Conservation (phyloP, 2,888 invertebrate species). For the Cryptus armator region DNA sequence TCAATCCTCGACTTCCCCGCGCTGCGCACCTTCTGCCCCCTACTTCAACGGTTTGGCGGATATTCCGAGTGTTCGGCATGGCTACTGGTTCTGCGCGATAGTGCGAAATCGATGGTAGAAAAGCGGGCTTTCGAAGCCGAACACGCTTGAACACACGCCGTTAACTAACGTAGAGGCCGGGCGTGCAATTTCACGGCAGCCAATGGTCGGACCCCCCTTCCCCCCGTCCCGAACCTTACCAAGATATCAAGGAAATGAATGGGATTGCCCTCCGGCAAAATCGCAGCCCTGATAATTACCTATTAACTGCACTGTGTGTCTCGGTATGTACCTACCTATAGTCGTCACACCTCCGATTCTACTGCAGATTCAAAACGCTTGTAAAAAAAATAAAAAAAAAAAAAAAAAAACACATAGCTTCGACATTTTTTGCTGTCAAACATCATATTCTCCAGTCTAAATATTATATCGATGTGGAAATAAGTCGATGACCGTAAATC, state of each 20-base stretch:
- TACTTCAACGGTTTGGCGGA: conserved; percentile 47
- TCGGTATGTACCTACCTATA: conserved; percentile 57
- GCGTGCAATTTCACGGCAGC: conserved; percentile 71
- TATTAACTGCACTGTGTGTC: conserved; percentile 79
- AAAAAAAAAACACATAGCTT: too few relatives aligned
- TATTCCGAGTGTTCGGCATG: conserved; percentile 69
- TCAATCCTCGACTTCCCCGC: conserved; percentile 61
- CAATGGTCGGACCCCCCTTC: conserved; percentile 59
- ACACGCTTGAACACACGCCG: conserved; percentile 49
- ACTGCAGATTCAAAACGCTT: conserved; percentile 20
- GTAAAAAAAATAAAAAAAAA: background rate
- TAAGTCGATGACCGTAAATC: too few relatives aligned
- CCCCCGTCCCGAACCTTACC: conserved; percentile 72
- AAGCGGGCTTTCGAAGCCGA: conserved; percentile 77
- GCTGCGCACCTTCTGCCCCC: conserved; percentile 64
- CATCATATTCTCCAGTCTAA: too few relatives aligned
- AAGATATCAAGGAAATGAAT: conserved; percentile 84
- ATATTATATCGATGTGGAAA: too few relatives aligned
- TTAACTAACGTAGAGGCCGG: conserved; percentile 58
- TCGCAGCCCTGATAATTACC: conserved; percentile 82
- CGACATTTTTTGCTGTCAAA: too few relatives aligned
- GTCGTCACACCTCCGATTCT: conserved; percentile 41
- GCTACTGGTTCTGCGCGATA: conserved; percentile 69
- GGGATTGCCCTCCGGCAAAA: conserved; percentile 81
- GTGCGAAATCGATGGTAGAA: conserved; percentile 81